These are phyloP conservation scores for Pyxicephalus adspersus DNA, from an alignment of 2,113 vertebrate species.

Conservation along the genomic window DNA sequence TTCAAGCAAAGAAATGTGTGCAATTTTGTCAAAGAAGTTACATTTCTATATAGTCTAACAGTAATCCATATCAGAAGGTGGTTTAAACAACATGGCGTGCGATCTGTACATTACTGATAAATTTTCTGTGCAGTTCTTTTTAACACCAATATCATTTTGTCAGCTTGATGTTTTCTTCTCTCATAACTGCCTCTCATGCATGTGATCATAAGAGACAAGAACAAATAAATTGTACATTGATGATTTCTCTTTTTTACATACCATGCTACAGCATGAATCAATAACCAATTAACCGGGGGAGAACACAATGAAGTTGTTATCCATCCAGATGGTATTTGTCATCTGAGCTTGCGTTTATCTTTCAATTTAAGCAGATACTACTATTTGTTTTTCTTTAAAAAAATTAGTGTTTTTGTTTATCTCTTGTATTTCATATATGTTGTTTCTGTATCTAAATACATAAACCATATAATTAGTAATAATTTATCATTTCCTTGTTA, in stretches of 20 bases:
- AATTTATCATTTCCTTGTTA: no score
- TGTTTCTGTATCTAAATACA: no score
- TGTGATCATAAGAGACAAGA: slow-evolving; percentile 25
- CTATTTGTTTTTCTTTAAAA: background rate
- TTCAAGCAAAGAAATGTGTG: background rate
- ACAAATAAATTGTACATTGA: slow-evolving; percentile 40
- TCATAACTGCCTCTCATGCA: slow-evolving; percentile 29
- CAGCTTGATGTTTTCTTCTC: slow-evolving; percentile 2
- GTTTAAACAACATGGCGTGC: background rate
- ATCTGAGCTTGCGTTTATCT: slow-evolving; percentile 26
- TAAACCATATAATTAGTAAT: no score
- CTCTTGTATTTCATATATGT: no score
- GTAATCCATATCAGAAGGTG: background rate
- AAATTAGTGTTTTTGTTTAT: background rate
- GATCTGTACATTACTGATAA: background rate
- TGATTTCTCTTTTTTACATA: slow-evolving; percentile 43
- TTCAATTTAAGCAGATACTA: slow-evolving; percentile 6
- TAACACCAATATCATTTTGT: slow-evolving; percentile 22
- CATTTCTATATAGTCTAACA: background rate
- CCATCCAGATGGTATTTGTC: slow-evolving; percentile 21
- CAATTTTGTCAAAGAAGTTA: background rate
- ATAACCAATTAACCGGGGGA: slow-evolving; percentile 49
- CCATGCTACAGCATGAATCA: slow-evolving; percentile 40
- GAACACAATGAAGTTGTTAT: slow-evolving; percentile 40
- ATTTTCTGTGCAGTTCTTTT: background rate